Evolutionary conservation across 2,797 vertebrate species (phyloP).

Genomic region (Parauchenoglanis ngamensis): DNA sequence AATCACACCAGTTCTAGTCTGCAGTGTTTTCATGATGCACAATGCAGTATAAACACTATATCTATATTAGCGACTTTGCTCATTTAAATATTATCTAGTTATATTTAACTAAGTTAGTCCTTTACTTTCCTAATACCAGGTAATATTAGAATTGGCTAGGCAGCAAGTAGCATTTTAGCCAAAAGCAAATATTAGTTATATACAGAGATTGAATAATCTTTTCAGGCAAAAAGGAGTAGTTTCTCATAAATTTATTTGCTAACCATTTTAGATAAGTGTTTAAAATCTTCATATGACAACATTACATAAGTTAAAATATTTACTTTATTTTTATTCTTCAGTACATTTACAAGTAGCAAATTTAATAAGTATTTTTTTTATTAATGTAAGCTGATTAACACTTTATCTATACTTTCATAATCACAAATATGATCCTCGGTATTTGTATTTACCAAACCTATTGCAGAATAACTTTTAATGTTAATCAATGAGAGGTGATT

Average conservation of each 20-base stretch:
- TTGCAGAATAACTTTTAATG: not conserved
- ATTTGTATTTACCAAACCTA: not conserved
- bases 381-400: not conserved
- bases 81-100: not conserved
- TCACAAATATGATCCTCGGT: not conserved
- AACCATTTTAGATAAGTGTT: no score
- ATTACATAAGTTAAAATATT: not conserved
- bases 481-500: not conserved
- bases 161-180: no score
- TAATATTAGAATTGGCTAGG: no score
- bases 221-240: no score
- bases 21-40: not conserved
- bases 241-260: no score
- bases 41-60: not conserved
- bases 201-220: no score
- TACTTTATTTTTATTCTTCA: not conserved
- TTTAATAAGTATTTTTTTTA: not conserved
- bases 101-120: not conserved
- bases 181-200: no score
- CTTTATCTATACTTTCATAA: not conserved
- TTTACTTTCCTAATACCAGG: no score
- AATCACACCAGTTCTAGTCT: not conserved
- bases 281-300: not conserved
- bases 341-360: not conserved
- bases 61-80: not conserved